Base-by-base conservation (phyloP, 1,140 invertebrate species). In the Lethrus apterus region DNA sequence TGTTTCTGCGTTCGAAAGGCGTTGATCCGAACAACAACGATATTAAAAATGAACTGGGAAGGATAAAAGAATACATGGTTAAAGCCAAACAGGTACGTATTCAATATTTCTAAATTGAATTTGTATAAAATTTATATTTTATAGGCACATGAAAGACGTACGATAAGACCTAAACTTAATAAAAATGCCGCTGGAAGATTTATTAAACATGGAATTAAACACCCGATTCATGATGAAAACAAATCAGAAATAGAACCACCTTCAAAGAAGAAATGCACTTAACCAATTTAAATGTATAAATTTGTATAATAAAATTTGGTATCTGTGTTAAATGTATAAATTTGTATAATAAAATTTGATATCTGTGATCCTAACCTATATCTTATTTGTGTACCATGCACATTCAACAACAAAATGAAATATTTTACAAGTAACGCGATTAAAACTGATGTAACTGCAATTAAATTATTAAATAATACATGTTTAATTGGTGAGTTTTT, bases 21-120 rank as follows among this genome's bases (percentile, higher is more conserved):
- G 53, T 71, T 42, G 75, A 80, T 63, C 71, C 74, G 0, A 70
- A 63, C 26, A 63, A 64, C 41, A 71, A 74, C 61, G 71, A 70
- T 1, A 69, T 79, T 7, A 77, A 72, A 61, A 60, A 71, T 47
- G 77, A 81, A 55, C 55, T 80, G 0, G 59, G 70, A 23, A 61
- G 77, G 44, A 69, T 80, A 13, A 71, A 73, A 58, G 62, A 70
- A n/a, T 70, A 70, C 17, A 78, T 80, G 70, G 30, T 71, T 15
- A 73, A 71, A 52, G 74, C 74, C 54, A 72, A 80, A 59, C 65
- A 74, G 60, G 64, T 74, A 21, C 29, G n/a, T 50, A 11, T 23
- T 26, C 34, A 35, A 31, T 14, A 3, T 45, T 5, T 11, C 11
- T 13, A 26, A 17, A 29, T 34, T 17, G 4, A 17, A n/a, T n/a